Conservation (phyloP, 1,140 invertebrate species). For the Aphis gossypii region DNA sequence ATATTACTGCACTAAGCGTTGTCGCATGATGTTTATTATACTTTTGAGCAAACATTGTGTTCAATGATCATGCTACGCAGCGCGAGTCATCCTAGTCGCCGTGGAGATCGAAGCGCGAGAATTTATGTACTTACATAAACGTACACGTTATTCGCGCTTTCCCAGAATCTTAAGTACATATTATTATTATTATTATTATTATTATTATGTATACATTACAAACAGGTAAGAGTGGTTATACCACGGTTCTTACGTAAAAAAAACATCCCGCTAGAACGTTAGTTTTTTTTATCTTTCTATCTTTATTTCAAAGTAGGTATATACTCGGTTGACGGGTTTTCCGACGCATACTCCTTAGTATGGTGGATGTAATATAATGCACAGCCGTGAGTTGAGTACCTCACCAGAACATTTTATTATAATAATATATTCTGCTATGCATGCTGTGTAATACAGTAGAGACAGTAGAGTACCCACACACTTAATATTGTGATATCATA, state of each 20-base stretch:
- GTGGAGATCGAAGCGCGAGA: not conserved
- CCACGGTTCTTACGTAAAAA: not conserved
- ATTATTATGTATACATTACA: not conserved
- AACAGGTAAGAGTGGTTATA: not conserved
- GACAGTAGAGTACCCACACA: not conserved
- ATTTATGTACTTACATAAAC: not conserved
- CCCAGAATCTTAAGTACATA: not conserved
- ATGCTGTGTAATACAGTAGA: not conserved
- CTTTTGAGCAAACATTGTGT: not conserved
- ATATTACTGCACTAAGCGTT: not conserved
- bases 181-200: not conserved
- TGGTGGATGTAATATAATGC: not conserved
- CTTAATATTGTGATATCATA: slow-evolving; percentile 4
- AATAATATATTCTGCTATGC: not conserved
- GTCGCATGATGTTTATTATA: not conserved
- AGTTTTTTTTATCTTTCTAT: not conserved
- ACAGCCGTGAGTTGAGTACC: not conserved
- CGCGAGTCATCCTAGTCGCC: not conserved
- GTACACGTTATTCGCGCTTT: not conserved
- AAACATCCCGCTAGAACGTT: not conserved
- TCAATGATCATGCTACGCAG: not conserved
- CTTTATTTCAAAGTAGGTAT: not conserved
- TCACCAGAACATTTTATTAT: not conserved
- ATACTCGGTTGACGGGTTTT: not conserved
- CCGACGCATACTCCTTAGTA: no score